These are phyloP conservation scores for Taeniopygia guttata DNA, from an alignment of 2,797 vertebrate genomes.

Conservation along the genomic window DNA sequence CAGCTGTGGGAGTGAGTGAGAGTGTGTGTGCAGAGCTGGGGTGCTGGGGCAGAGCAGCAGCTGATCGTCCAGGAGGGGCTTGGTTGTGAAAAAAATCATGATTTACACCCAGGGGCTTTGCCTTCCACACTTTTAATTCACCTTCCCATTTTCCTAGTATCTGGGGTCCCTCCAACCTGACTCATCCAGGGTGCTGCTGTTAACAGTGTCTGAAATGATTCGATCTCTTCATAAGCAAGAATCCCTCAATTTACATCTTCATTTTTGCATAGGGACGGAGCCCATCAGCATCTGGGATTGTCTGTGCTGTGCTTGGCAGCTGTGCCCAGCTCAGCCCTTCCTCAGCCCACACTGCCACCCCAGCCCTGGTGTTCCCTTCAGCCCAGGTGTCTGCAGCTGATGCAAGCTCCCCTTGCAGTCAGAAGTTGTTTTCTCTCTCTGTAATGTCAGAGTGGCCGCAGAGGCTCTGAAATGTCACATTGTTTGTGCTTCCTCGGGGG, in stretches of 20 bases:
- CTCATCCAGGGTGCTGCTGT: not conserved
- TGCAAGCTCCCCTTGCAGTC: not conserved
- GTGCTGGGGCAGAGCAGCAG: not conserved
- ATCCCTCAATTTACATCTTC: not conserved
- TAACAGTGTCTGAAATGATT: not conserved
- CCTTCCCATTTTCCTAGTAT: not conserved
- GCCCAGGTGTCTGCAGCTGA: not conserved
- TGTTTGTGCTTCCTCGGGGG: not conserved
- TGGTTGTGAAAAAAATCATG: not conserved
- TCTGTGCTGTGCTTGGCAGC: not conserved
- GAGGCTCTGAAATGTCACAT: constrained; percentile 45
- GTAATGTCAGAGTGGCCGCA: not conserved
- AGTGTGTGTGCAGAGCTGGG: not conserved
- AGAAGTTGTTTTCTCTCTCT: not conserved
- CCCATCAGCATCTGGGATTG: not conserved
- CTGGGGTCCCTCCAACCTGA: not conserved
- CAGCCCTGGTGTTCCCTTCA: not conserved
- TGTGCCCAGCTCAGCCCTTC: not conserved
- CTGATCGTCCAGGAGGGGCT: not conserved
- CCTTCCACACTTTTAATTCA: not conserved
- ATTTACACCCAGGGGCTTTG: not conserved
- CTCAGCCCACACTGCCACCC: not conserved
- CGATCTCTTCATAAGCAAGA: not conserved
- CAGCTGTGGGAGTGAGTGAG: not conserved
- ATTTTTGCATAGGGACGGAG: not conserved